A percentile compares a stretch with the other conserved stretches of the same genome.
Conservation (phyloP, 2,797 vertebrate genomes). For the Trachops cirrhosus region DNA sequence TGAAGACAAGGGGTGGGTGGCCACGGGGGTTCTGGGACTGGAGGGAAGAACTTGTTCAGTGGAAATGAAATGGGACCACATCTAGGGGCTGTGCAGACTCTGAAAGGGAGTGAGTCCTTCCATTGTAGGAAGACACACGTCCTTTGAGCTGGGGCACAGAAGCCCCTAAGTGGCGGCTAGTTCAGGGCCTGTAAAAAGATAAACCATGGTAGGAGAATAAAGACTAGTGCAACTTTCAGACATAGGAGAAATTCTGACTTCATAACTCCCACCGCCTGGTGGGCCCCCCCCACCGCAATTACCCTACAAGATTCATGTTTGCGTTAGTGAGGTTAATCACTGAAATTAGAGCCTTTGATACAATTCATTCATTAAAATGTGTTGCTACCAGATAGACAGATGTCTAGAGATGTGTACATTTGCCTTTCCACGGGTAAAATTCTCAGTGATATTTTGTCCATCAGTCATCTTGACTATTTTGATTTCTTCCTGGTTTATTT, state of each 20-base stretch:
- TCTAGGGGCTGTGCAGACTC: neutral
- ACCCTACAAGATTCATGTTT: neutral
- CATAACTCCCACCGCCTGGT: neutral
- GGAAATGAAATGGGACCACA: neutral
- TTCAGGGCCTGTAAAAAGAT: neutral
- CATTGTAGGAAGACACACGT: neutral
- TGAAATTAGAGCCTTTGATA: neutral
- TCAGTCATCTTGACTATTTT: constrained; percentile 51
- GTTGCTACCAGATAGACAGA: neutral
- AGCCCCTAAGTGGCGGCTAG: neutral
- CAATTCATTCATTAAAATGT: neutral
- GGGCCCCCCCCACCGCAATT: neutral
- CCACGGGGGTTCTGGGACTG: neutral
- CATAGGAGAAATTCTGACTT: neutral
- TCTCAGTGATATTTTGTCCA: neutral
- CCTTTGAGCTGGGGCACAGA: neutral
- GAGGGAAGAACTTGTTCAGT: too few relatives aligned
- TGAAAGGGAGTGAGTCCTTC: neutral
- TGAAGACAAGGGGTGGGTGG: neutral
- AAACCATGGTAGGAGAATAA: neutral
- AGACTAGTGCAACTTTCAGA: neutral
- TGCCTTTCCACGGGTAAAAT: constrained; percentile 6
- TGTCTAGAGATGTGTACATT: neutral
- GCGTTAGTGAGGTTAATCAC: neutral
- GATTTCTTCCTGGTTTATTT: constrained; percentile 38